phyloP scores from a whole-genome alignment of 2,113 vertebrate species.

The Oryzias melastigma region DNA sequence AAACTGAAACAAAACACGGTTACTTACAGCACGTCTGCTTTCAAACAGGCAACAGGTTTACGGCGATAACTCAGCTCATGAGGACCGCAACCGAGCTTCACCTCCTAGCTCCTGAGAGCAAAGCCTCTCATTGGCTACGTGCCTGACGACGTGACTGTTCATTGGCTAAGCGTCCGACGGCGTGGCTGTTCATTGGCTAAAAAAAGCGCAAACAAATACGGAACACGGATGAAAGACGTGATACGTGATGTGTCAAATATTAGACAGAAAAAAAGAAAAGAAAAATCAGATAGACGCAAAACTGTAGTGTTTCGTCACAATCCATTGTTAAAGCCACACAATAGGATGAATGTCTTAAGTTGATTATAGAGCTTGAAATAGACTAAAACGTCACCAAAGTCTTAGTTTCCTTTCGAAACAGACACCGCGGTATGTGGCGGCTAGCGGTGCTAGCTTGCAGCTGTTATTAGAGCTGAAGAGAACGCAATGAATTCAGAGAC shows the following conservation, averaged over 20 bases:
- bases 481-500: neutral
- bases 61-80: neutral
- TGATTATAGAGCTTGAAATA: no score
- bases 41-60: neutral
- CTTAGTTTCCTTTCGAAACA: no score
- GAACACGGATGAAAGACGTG: constrained; percentile 39
- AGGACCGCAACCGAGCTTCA: neutral
- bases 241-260: constrained; percentile 50
- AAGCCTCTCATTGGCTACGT: constrained; percentile 21
- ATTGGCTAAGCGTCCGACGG: constrained; percentile 34
- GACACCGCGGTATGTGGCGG: constrained; percentile 2
- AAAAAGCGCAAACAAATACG: constrained; percentile 20
- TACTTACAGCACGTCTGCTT: constrained; percentile 25
- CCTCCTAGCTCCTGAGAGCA: constrained; percentile 10
- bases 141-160: neutral
- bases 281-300: neutral
- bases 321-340: neutral
- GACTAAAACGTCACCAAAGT: no score
- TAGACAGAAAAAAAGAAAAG: neutral
- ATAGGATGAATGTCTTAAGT: no score
- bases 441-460: constrained; percentile 26
- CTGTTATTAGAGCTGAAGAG: neutral
- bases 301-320: no score
- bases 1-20: neutral
- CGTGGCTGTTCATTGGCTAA: constrained; percentile 46